A percentile compares a stretch with the other conserved stretches of the same genome.
Conservation (phyloP, 2,888 invertebrate genomes). For the Lasioglossum marginatum region DNA sequence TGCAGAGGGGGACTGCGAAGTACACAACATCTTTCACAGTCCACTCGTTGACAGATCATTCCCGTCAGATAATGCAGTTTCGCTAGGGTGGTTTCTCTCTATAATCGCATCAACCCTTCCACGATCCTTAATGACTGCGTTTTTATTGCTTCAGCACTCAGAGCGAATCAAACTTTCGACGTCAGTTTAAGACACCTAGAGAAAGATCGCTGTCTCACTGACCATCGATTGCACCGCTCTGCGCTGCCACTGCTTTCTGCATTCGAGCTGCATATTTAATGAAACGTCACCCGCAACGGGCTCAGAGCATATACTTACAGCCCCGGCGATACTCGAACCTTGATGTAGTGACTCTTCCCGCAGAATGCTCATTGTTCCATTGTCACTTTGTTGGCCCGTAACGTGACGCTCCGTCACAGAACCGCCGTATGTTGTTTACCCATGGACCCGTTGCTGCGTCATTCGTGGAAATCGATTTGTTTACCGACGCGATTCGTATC, state of each 20-base stretch:
- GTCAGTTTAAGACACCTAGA: neutral
- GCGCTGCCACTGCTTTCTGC: neutral
- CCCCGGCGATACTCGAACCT: conserved; percentile 34
- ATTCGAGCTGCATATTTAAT: conserved; percentile 49
- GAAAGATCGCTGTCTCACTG: neutral
- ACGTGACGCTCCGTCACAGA: conserved; percentile 54
- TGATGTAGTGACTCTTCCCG: conserved; percentile 60
- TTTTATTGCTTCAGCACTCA: neutral
- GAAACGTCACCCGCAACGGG: conserved; percentile 47
- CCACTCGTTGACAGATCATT: conserved; percentile 15
- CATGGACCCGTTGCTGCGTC: conserved; percentile 38
- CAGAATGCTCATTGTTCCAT: conserved; percentile 54
- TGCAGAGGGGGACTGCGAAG: neutral
- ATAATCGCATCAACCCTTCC: conserved; percentile 3
- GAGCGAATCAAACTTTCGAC: neutral
- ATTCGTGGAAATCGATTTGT: conserved; percentile 54
- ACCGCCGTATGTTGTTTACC: conserved; percentile 54
- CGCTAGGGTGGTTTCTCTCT: neutral
- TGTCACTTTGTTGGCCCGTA: conserved; percentile 55
- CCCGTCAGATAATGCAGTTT: neutral
- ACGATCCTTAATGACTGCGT: neutral
- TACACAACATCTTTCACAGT: neutral
- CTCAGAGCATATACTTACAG: conserved; percentile 38
- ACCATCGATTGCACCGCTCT: neutral
- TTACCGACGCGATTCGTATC: conserved; percentile 49